Evolutionary conservation across 2,888 invertebrate species (phyloP).

Genomic region (Drosophila tanythrix): DNA sequence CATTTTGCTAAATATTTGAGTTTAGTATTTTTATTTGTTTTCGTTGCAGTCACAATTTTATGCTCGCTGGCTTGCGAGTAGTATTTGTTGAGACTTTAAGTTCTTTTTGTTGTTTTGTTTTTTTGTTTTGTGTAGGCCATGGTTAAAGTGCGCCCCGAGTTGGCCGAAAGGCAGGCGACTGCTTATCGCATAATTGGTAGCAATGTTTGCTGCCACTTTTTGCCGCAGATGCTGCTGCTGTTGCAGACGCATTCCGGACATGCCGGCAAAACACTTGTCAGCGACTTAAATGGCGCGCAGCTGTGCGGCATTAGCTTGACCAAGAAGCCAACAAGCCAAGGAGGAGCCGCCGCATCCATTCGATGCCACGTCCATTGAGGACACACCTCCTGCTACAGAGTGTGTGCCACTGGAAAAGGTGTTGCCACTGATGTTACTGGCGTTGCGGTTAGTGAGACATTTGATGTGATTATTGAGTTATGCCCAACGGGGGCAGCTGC

Average conservation of each 20-base stretch:
- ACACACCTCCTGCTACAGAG: constrained; percentile 63
- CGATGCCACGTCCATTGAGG: constrained; percentile 50
- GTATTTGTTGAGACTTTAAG: constrained; percentile 40
- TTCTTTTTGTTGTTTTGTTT: constrained; percentile 6
- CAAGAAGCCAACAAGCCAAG: constrained; percentile 9
- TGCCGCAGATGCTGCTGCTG: constrained; percentile 34
- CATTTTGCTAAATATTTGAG: constrained; percentile 35
- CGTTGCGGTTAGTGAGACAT: constrained; percentile 65
- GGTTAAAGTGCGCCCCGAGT: constrained; percentile 57
- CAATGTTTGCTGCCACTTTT: constrained; percentile 77
- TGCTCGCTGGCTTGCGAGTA: constrained; percentile 20
- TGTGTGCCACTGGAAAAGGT: constrained; percentile 27
- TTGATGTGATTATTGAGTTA: constrained; percentile 80
- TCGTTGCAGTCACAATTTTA: constrained; percentile 56
- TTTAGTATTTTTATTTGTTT: constrained; percentile 42
- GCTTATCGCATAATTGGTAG: constrained; percentile 78
- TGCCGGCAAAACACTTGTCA: constrained; percentile 79
- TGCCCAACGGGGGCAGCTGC: constrained; percentile 79
- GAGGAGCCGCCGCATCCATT: constrained; percentile 31
- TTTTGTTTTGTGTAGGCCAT: constrained; percentile 16
- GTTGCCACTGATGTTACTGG: constrained; percentile 58
- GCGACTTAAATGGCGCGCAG: constrained; percentile 79
- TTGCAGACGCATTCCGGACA: constrained; percentile 67
- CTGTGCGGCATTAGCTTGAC: constrained; percentile 70
- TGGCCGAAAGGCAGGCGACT: constrained; percentile 48